phyloP scores from a whole-genome alignment of 1,140 invertebrate genomes.

The Drosophila arizonae region DNA sequence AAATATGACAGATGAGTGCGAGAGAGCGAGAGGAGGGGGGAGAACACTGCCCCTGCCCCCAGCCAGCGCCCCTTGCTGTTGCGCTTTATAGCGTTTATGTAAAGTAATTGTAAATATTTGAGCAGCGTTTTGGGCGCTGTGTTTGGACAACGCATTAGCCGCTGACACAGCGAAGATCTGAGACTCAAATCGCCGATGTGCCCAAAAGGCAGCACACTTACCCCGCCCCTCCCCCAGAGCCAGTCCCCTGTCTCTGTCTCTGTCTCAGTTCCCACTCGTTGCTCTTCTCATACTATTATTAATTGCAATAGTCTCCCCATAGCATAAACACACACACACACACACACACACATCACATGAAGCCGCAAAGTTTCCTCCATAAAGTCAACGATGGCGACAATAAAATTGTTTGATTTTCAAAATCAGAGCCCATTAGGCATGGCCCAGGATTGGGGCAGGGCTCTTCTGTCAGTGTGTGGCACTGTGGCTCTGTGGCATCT shows the following conservation, averaged over 20 bases:
- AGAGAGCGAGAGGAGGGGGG: slow-evolving; percentile 20
- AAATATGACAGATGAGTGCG: slow-evolving; percentile 60
- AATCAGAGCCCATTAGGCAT: slow-evolving; percentile 69
- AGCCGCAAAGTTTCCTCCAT: slow-evolving; percentile 60
- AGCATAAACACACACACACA: too few species aligned
- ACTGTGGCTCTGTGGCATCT: neutral
- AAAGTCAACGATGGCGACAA: slow-evolving; percentile 59
- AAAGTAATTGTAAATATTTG: slow-evolving; percentile 76
- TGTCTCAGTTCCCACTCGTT: too few species aligned
- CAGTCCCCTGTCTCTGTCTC: neutral
- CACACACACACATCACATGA: slow-evolving; percentile 38
- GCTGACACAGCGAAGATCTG: slow-evolving; percentile 19
- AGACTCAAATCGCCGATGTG: neutral
- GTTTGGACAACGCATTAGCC: slow-evolving; percentile 50
- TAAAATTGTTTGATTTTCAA: slow-evolving; percentile 75
- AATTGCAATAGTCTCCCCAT: too few species aligned
- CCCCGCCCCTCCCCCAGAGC: neutral
- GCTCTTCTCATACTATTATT: too few species aligned
- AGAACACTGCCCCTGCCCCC: neutral
- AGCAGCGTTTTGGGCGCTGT: slow-evolving; percentile 29
- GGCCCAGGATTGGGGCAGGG: neutral
- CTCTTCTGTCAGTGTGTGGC: too few species aligned
- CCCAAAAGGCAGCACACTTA: slow-evolving; percentile 6
- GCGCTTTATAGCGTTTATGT: slow-evolving; percentile 55
- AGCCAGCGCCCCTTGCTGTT: slow-evolving; percentile 7